A percentile compares a stretch with the other conserved stretches of the same genome.
Conservation (phyloP, 2,113 vertebrate genomes). For the Eubucco bourcierii region DNA sequence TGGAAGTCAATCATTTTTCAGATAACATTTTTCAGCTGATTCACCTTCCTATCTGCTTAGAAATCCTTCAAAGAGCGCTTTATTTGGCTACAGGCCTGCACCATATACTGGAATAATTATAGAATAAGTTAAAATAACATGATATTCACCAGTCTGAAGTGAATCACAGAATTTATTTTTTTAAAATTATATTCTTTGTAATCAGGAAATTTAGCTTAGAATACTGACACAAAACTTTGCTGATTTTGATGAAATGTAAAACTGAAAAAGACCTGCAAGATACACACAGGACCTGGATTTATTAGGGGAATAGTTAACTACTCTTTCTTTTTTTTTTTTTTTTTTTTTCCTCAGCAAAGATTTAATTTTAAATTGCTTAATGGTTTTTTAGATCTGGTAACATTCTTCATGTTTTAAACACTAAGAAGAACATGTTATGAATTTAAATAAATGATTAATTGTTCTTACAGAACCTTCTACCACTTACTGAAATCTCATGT, state of each 20-base stretch:
- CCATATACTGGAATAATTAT: not conserved
- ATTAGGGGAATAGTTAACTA: not conserved
- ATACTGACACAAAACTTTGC: not conserved
- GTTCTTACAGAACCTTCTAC: not conserved
- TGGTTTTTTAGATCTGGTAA: not conserved
- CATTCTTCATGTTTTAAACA: not conserved
- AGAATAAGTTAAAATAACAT: not conserved
- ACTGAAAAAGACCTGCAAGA: fast-evolving
- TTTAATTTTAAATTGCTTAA: not conserved
- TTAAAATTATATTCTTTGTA: not conserved
- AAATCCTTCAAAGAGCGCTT: not conserved
- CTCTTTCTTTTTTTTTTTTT: no score
- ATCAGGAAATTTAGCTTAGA: not conserved
- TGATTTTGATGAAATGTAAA: not conserved
- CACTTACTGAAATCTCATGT: not conserved
- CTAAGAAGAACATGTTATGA: not conserved
- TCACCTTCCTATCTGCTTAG: not conserved
- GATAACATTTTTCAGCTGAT: conserved; percentile 47
- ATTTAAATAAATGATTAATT: not conserved
- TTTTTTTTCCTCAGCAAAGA: not conserved
- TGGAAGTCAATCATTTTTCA: conserved; percentile 42
- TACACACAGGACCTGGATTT: not conserved
- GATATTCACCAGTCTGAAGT: not conserved
- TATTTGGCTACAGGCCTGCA: not conserved
- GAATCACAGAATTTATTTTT: not conserved